These are phyloP conservation scores for Timandra comae DNA, from an alignment of 2,888 invertebrate species.

Conservation along the genomic window DNA sequence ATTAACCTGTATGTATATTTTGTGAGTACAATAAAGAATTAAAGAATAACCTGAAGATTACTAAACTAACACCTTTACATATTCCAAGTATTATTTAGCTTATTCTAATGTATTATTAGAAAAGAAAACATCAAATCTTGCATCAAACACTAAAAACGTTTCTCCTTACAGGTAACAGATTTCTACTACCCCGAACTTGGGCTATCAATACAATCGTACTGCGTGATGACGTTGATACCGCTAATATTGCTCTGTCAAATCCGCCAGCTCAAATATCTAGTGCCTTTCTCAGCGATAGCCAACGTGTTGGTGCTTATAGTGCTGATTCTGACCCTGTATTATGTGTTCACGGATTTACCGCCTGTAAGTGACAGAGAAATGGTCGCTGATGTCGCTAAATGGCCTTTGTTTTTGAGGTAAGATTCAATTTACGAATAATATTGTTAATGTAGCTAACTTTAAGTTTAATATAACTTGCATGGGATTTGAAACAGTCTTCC, in stretches of 20 bases:
- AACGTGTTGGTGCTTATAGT: slow-evolving; percentile 87
- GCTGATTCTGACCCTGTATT: slow-evolving; percentile 88
- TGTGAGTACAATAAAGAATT: too few species aligned
- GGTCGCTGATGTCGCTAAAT: slow-evolving; percentile 70
- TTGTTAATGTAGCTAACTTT: too few species aligned
- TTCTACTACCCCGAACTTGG: slow-evolving; percentile 55
- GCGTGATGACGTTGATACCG: slow-evolving; percentile 81
- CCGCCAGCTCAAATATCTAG: slow-evolving; percentile 86
- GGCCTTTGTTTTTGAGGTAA: slow-evolving; percentile 90
- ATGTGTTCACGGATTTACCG: slow-evolving; percentile 80
- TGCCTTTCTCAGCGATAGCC: slow-evolving; percentile 92
- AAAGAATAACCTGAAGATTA: too few species aligned
- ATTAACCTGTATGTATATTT: too few species aligned
- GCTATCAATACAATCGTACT: slow-evolving; percentile 78
- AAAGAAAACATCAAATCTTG: too few species aligned
- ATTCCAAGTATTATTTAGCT: too few species aligned
- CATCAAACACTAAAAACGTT: too few species aligned
- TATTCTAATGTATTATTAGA: too few species aligned
- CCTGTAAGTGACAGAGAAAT: slow-evolving; percentile 52
- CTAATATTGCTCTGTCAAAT: slow-evolving; percentile 84
- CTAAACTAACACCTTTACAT: too few species aligned
- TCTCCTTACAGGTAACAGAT: slow-evolving; percentile 75
- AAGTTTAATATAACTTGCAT: too few species aligned
- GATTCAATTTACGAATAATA: too few species aligned
- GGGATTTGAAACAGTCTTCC: too few species aligned